Percentiles rank a stretch among this genome's conserved stretches.
phyloP scores from a whole-genome alignment of 2,113 vertebrate genomes.

The Onychorhynchus coronatus region DNA sequence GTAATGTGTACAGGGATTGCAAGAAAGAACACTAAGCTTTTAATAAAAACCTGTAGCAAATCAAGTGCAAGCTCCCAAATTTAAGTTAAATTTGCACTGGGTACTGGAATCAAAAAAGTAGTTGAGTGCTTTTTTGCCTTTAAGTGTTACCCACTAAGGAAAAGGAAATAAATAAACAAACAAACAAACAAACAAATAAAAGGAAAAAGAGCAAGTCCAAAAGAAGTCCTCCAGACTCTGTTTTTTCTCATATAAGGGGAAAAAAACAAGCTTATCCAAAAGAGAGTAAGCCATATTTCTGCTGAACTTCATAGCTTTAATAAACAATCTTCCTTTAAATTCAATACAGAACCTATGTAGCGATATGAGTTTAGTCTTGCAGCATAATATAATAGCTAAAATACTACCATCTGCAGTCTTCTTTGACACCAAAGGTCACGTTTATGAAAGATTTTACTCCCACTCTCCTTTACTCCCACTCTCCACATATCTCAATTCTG shows the following conservation, averaged over 20 bases:
- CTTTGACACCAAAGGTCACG: not conserved
- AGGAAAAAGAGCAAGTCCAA: not conserved
- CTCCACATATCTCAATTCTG: constrained; percentile 26
- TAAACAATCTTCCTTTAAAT: not conserved
- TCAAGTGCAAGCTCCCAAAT: not conserved
- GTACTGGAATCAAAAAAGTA: not conserved
- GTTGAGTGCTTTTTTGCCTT: not conserved
- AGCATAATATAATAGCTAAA: not conserved
- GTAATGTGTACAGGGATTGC: not conserved
- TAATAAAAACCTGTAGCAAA: not conserved
- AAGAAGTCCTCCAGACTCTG: not conserved
- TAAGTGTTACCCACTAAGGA: not conserved
- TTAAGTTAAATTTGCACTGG: not conserved
- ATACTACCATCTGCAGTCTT: not conserved
- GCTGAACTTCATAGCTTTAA: not conserved
- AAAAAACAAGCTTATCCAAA: not conserved
- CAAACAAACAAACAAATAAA: not conserved
- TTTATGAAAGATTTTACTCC: constrained; percentile 47
- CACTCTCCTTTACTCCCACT: not conserved
- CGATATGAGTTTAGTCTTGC: not conserved
- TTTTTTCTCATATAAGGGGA: not conserved
- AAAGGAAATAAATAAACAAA: too few relatives aligned
- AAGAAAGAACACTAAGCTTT: not conserved
- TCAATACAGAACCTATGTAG: not conserved
- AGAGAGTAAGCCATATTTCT: not conserved